phyloP scores from a whole-genome alignment of 1,140 invertebrate species.

The Trichogramma pretiosum region DNA sequence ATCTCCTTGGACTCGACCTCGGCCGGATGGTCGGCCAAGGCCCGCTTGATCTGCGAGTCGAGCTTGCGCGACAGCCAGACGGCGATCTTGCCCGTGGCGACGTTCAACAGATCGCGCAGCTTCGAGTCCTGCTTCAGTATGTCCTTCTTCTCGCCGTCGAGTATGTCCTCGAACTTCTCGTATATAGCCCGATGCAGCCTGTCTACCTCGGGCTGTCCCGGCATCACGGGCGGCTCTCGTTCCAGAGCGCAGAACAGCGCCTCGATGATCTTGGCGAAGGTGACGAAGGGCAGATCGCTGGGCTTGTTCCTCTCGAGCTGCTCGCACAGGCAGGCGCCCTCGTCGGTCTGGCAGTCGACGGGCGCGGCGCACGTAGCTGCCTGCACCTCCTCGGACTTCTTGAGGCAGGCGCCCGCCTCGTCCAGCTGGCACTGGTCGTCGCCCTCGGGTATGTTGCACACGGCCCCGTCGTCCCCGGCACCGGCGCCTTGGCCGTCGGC shows the following conservation, averaged over 20 bases:
- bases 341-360: not conserved
- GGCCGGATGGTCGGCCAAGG: slow-evolving; percentile 20
- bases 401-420: not conserved
- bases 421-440: not conserved
- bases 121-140: slow-evolving; percentile 15
- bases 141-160: slow-evolving; percentile 16
- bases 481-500: not conserved
- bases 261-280: slow-evolving; percentile 26
- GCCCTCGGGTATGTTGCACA: not conserved
- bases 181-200: slow-evolving; percentile 27
- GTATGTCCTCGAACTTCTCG: slow-evolving; percentile 21
- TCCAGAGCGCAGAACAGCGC: slow-evolving; percentile 26
- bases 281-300: slow-evolving; percentile 27
- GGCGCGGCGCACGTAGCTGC: not conserved
- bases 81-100: slow-evolving; percentile 30
- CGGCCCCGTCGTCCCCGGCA: not conserved
- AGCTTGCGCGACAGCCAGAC: slow-evolving; percentile 28
- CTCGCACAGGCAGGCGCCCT: not conserved
- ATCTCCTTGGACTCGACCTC: slow-evolving; percentile 26
- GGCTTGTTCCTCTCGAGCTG: not conserved
- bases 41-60: slow-evolving; percentile 18
- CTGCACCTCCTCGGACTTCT: not conserved
- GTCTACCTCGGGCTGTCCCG: slow-evolving; percentile 21
- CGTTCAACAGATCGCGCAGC: slow-evolving; percentile 21
- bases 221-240: slow-evolving; percentile 17